Base-by-base conservation (phyloP, 1,140 invertebrate species). In the Steinernema feltiae region DNA sequence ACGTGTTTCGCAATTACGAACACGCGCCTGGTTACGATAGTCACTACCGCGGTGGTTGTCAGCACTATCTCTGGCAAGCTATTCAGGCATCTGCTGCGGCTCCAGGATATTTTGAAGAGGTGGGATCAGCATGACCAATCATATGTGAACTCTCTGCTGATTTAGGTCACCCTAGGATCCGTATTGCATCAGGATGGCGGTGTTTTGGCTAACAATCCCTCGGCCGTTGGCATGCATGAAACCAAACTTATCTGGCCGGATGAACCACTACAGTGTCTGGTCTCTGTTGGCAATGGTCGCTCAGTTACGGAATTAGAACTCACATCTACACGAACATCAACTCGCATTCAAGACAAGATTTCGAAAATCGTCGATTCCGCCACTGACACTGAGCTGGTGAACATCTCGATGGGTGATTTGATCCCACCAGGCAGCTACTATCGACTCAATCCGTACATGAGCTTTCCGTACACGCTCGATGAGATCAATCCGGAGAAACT, bases 41-140 rank as follows among this genome's bases (percentile, higher is more conserved):
- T 71, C 91, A 92, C 76, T 95, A 94, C 85, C 89, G 90, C 69
- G 94, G 95, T 32, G 91, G 90, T 30, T 90, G 90, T 78, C 89
- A 90, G 69, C 90, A 92, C 78, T 88, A 89, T 81, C 85, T 95
- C 18, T 97, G 94, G 93, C 91, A 96, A 89, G 92, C 93, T 15
- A 91, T 94, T 1, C 88, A 94, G 83, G 94, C 94, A 12, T 95
- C 93, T 7, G 92, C 93, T 48, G 94, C 94, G 70, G 94, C 94
- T 24, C 94, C 94, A 0, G 93, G 92, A 0, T 95, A 95, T 88
- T 97, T 95, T 88, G 91, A 93, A 85, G 93, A 95, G 85, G 94
- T 92, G 82, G 89, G 90, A 80, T 63, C 53, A 3, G 24, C 53
- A 63, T 12, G 2, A 63, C 15, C 3, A 21, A 15, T 21, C 3